These are phyloP conservation scores for Oscheius sp. DNA, from an alignment of 2,888 invertebrate species.

Conservation along the genomic window DNA sequence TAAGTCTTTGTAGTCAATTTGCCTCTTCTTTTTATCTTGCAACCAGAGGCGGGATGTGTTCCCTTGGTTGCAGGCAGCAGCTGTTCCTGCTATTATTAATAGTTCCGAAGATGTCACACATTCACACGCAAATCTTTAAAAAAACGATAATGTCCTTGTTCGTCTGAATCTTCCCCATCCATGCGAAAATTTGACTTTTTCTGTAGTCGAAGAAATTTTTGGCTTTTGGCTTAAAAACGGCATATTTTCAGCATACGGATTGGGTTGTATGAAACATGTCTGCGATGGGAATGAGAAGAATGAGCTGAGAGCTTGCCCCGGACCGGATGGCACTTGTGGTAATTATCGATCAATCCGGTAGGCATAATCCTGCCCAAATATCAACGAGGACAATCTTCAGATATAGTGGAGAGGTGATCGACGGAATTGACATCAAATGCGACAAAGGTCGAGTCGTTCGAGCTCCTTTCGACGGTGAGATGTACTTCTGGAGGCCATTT, in stretches of 20 bases:
- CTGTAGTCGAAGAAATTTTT: no score
- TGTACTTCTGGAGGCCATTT: slow-evolving; percentile 61
- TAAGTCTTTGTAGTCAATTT: no score
- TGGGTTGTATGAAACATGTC: slow-evolving; percentile 66
- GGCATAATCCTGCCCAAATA: not conserved
- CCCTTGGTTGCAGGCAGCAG: not conserved
- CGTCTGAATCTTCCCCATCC: no score
- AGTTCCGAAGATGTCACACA: not conserved
- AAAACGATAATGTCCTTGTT: not conserved
- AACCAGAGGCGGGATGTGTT: not conserved
- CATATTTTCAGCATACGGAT: slow-evolving; percentile 39
- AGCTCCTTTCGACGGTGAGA: slow-evolving; percentile 69
- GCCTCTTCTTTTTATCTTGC: no score
- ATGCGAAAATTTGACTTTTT: no score
- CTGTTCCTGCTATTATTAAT: not conserved
- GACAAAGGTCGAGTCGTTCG: slow-evolving; percentile 45
- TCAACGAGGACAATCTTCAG: slow-evolving; percentile 41
- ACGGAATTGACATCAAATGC: slow-evolving; percentile 59
- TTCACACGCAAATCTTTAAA: not conserved
- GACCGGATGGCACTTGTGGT: slow-evolving; percentile 65
- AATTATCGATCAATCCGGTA: slow-evolving; percentile 62
- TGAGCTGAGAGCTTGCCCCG: slow-evolving; percentile 62
- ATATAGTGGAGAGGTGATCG: slow-evolving; percentile 54
- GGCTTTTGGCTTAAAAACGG: no score
- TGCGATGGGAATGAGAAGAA: slow-evolving; percentile 63